Base-by-base conservation (phyloP, 2,888 invertebrate species). In the Nipponacmea schrenckii region DNA sequence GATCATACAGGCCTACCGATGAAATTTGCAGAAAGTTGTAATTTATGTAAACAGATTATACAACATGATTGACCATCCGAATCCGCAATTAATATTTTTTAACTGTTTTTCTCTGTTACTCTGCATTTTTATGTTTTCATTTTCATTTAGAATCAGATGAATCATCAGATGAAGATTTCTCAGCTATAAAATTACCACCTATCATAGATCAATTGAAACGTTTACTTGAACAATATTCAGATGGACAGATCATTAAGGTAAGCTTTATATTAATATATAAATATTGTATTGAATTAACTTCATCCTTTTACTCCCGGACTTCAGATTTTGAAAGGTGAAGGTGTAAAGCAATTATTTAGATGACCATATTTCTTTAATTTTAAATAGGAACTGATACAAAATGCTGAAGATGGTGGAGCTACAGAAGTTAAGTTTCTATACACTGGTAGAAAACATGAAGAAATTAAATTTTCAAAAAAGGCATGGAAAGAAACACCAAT, bases 351-450 rank as follows among this genome's bases (percentile, higher is more conserved):
- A 31, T 39, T 20, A 12, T 62, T 26, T 50, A 17, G 17, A 27
- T 44, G 31, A 50, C 15, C 7, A 48, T 27, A 17, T 39, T 64
- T 26, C 45, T 62, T 8, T 62, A 56, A 14, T n/a, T 50, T 46
- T 70, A 27, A 73, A 17, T 67, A 86, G 81, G 87, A 87, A 72
- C 68, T 87, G 48, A 76, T 87, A 10, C 86, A 87, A 75, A 87
- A 87, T 78, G 87, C 87, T 0, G 87, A 88, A 48, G 87, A 88
- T 76, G 86, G 87, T 15, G 81, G 80, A 15, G 87, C 87, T 3
- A 78, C 72, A 7, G 71, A 71, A 26, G 78, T 86, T 63, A 81
- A 81, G 73, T 80, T 86, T 62, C 67, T 86, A 44, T 83, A 77
- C 74, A 86, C 85, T 71, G 74, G 74, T 56, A 56, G 20, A 56